Percentiles rank a stretch among this genome's conserved stretches.
Conservation (phyloP, 2,797 vertebrate species). For the Fratercula arctica region DNA sequence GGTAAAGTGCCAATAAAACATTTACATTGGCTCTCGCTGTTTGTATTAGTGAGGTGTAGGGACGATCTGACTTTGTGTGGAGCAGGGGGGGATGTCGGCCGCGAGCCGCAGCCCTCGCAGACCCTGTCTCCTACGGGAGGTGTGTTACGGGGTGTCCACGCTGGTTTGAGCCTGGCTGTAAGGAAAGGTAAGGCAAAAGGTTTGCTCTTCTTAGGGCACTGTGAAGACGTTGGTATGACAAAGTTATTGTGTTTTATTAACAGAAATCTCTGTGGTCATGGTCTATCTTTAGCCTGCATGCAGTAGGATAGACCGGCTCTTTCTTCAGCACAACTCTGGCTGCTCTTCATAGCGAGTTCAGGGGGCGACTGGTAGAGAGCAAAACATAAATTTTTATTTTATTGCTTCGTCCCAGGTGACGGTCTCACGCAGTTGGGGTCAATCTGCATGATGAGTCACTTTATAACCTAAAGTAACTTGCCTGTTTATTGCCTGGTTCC, state of each 20-base stretch:
- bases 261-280: not conserved
- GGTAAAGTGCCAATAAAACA: slow-evolving; percentile 7
- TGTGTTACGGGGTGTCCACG: not conserved
- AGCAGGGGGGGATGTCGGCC: fast-evolving
- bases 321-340: not conserved
- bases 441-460: not conserved
- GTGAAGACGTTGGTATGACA: not conserved
- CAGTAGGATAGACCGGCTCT: not conserved
- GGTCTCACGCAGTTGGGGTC: not conserved
- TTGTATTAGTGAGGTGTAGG: not conserved
- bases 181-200: not conserved
- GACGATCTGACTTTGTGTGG: not conserved
- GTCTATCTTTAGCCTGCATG: not conserved
- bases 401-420: not conserved
- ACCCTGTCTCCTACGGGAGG: not conserved
- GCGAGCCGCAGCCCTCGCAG: not conserved
- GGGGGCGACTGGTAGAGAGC: not conserved
- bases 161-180: not conserved
- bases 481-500: not conserved
- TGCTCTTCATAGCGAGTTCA: not conserved
- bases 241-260: not conserved
- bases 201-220: not conserved
- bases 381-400: not conserved
- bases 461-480: not conserved
- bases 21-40: not conserved